A percentile compares a stretch with the other conserved stretches of the same genome.
Evolutionary conservation across 35 echinoderm and acorn worm species (phyloP).

Genomic region (Ophiothrix spiculata): DNA sequence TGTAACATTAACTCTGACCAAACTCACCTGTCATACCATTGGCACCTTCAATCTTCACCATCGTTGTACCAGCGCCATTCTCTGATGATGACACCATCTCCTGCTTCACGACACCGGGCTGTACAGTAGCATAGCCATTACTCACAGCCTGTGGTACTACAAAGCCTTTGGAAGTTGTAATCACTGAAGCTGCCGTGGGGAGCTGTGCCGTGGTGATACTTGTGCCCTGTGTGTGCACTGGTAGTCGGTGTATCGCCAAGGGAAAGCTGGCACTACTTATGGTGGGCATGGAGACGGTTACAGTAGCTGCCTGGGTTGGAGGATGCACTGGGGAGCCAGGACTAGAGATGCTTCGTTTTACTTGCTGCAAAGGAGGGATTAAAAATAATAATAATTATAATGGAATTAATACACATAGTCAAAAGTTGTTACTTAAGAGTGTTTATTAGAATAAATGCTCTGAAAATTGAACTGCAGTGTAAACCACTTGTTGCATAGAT

Average conservation of each 20-base stretch:
- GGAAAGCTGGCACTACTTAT: conserved; percentile 22
- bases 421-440: no score
- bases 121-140: conserved; percentile 39
- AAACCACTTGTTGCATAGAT: no score
- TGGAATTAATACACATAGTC: no score
- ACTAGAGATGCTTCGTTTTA: conserved; percentile 67
- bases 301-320: conserved; percentile 2
- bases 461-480: no score
- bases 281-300: conserved; percentile 33
- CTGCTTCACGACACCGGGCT: conserved; percentile 18
- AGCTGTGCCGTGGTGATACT: neutral
- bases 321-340: conserved; percentile 72
- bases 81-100: conserved; percentile 21
- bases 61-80: neutral
- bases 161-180: conserved; percentile 63
- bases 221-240: neutral
- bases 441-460: no score
- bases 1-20: neutral
- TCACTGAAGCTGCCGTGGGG: conserved; percentile 57
- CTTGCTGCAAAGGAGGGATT: conserved; percentile 42
- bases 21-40: neutral
- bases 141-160: conserved; percentile 35
- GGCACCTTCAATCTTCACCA: conserved; percentile 39
- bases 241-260: conserved; percentile 41
- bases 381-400: neutral